Conservation (phyloP, 1,140 invertebrate genomes). For the Caerostris darwini region DNA sequence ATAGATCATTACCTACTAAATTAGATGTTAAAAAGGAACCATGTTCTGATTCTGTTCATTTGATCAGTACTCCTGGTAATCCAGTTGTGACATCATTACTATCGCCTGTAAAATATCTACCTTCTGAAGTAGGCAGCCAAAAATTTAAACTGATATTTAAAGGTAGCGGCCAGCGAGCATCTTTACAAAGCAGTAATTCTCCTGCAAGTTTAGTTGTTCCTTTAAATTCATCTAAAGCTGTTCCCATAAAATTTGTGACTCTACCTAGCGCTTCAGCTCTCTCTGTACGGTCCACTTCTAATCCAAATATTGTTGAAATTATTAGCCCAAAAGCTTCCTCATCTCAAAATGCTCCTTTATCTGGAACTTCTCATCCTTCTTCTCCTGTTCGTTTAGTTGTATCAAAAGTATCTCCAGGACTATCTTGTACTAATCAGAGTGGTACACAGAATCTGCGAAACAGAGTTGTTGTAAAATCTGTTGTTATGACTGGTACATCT, state of each 20-base stretch:
- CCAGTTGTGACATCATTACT: conserved; percentile 73
- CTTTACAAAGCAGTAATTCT: conserved; percentile 65
- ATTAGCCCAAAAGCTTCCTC: conserved; percentile 63
- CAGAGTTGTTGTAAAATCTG: conserved; percentile 78
- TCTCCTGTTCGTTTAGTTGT: conserved; percentile 78
- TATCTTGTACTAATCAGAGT: conserved; percentile 60
- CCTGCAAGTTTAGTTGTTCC: conserved; percentile 75
- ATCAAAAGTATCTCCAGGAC: conserved; percentile 72
- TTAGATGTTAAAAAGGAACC: conserved; percentile 64
- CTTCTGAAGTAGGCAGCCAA: conserved; percentile 62
- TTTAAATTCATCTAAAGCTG: conserved; percentile 80
- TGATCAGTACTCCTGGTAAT: conserved; percentile 59
- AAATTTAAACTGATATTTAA: conserved; percentile 77
- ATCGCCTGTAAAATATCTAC: conserved; percentile 70
- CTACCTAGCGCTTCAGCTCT: conserved; percentile 78
- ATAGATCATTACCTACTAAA: conserved; percentile 34
- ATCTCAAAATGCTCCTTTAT: conserved; percentile 62
- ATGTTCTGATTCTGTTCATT: conserved; percentile 67
- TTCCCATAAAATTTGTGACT: conserved; percentile 81
- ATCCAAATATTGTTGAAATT: conserved; percentile 76
- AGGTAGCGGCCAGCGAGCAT: conserved; percentile 52
- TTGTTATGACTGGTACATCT: conserved; percentile 76
- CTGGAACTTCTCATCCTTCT: conserved; percentile 66
- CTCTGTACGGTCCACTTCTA: conserved; percentile 67
- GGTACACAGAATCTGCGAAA: conserved; percentile 62